Evolutionary conservation across 2,797 vertebrate genomes (phyloP).

Genomic region (Gallinago stenura): DNA sequence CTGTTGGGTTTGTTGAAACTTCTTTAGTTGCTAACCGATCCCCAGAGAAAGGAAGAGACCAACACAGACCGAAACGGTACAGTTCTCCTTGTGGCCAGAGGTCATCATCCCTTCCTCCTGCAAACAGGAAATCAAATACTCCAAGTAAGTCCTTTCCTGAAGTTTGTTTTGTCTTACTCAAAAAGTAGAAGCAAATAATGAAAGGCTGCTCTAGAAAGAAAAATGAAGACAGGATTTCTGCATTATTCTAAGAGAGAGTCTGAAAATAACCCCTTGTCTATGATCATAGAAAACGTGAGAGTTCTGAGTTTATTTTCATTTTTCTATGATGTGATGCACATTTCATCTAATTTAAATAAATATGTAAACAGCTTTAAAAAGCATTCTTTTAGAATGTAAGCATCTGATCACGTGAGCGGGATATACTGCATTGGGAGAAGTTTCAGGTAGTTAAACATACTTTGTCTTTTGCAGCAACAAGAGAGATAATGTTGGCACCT

Average conservation of each 20-base stretch:
- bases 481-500: constrained; percentile 89
- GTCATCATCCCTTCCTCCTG: constrained; percentile 92
- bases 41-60: constrained; percentile 82
- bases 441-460: background rate
- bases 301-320: background rate
- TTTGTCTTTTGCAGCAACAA: constrained; percentile 84
- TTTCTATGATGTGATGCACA: background rate
- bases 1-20: constrained; percentile 83
- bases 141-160: constrained; percentile 83
- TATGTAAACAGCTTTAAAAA: background rate
- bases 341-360: background rate
- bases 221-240: background rate
- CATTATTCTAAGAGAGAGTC: background rate
- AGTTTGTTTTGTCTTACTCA: background rate
- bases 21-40: constrained; percentile 69
- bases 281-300: background rate
- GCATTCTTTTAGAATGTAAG: background rate
- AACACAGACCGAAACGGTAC: constrained; percentile 72
- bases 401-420: background rate
- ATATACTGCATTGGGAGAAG: background rate
- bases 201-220: background rate
- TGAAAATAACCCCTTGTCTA: background rate
- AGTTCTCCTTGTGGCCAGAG: constrained; percentile 86
- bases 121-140: constrained; percentile 81
- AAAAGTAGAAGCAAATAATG: background rate